Evolutionary conservation across 2,888 invertebrate species (phyloP).

Genomic region (Lasioglossum vierecki): DNA sequence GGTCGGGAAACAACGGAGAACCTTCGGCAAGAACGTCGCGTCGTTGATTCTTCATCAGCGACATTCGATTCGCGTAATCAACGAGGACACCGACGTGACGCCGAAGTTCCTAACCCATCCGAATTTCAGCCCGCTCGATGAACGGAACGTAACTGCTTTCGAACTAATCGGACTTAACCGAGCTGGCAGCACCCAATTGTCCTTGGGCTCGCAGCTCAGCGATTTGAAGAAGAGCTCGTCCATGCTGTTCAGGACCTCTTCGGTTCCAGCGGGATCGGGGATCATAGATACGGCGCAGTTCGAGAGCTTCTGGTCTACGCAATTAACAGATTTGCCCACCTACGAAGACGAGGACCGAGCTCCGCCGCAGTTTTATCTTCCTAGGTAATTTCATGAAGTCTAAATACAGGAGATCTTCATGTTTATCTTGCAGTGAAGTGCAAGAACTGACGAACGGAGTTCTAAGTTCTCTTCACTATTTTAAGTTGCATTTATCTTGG

Average conservation of each 20-base stretch:
- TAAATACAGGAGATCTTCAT: background rate
- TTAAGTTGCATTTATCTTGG: no score
- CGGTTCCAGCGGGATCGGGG: constrained; percentile 13
- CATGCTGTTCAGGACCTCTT: constrained; percentile 42
- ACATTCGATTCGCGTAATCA: constrained; percentile 65
- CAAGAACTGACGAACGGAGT: no score
- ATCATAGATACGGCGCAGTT: constrained; percentile 55
- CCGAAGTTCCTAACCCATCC: constrained; percentile 83
- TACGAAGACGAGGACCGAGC: constrained; percentile 63
- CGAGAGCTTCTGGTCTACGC: constrained; percentile 71
- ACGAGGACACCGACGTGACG: constrained; percentile 83
- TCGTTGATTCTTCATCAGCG: constrained; percentile 68
- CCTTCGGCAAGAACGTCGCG: constrained; percentile 44
- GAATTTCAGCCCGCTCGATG: constrained; percentile 77
- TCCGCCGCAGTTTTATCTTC: constrained; percentile 76
- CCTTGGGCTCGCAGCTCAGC: constrained; percentile 35
- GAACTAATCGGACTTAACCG: constrained; percentile 60
- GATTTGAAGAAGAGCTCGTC: constrained; percentile 43
- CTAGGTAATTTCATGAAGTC: constrained; percentile 67
- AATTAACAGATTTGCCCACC: background rate
- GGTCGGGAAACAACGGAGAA: constrained; percentile 32
- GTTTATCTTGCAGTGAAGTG: background rate
- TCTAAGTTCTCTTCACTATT: no score
- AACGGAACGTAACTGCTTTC: constrained; percentile 75
- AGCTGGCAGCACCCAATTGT: constrained; percentile 42